Percentiles rank a stretch among this genome's conserved stretches.
These are phyloP conservation scores for Sarotherodon lohbergeri DNA, from an alignment of 2,113 vertebrate genomes.

Conservation along the genomic window DNA sequence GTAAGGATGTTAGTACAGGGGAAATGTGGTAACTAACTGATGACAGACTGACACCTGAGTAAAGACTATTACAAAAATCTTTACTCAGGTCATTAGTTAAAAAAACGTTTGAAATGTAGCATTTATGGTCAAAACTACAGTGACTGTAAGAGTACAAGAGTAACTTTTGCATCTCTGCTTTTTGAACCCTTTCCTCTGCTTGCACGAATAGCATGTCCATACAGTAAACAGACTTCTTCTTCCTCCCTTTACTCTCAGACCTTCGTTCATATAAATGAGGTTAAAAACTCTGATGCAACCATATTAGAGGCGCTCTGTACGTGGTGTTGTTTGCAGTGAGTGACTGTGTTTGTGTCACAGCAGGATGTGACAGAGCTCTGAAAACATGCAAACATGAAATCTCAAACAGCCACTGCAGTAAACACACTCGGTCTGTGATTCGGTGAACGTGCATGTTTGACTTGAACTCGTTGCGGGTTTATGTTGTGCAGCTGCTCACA, in stretches of 20 bases:
- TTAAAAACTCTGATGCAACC: neutral
- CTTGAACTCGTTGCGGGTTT: neutral
- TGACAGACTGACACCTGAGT: neutral
- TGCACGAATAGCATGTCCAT: neutral
- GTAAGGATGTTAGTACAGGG: neutral
- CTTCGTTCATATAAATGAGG: neutral
- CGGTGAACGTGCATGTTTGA: neutral
- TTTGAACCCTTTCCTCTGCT: neutral
- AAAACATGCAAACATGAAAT: neutral
- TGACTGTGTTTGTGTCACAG: neutral
- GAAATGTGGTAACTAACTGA: neutral
- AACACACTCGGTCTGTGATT: neutral
- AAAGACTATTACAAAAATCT: neutral
- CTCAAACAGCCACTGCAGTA: neutral
- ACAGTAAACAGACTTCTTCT: neutral
- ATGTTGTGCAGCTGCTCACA: neutral
- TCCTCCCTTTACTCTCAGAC: neutral
- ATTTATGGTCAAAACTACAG: neutral
- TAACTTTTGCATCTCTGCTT: neutral
- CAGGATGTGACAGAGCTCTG: neutral
- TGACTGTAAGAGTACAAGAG: neutral
- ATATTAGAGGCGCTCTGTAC: rapidly evolving
- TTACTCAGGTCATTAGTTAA: neutral
- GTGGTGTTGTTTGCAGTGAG: neutral
- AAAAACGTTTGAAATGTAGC: neutral